Base-by-base conservation (phyloP, 2,113 vertebrate species). In the Lipotes vexillifer region DNA sequence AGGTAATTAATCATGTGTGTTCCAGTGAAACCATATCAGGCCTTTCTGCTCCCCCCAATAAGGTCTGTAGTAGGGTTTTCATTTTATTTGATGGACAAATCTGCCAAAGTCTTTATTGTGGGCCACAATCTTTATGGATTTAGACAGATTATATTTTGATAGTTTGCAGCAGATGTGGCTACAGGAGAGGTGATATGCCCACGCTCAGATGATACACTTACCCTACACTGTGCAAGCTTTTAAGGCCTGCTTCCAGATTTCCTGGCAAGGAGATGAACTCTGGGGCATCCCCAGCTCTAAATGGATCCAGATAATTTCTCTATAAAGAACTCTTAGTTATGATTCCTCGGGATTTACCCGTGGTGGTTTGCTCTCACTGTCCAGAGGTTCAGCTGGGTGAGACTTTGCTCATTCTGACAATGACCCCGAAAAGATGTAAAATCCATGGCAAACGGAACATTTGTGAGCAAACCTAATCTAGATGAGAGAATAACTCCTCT, bases 101-200 rank as follows among this genome's bases (percentile, higher is more conserved):
- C 89, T 68, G 36, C 18, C 86, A 78, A 41, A 36, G 41, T 63
- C 46, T 83, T 93, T 74, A 94, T 2, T 69, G 44, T 69, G 57
- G 27, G 15, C 63, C 61, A 69, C 6, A 18, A 25, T 46, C 89
- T 91, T 78, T 75, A 74, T 80, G 87, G 74, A 65, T 65, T 46
- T 82, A 92, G 92, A 92, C 77, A 78, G 87, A 96, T 82, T 44
- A 66, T 61, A 88, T 75, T 94, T 81, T 59, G 88, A 93, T 63
- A 61, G 18, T 81, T 92, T 74, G 57, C 49, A 82, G 77, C 49
- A 85, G 61, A 23, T 0, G 0, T 65, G 61, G n/a, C 66, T 82
- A 11, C 52, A 63, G 17, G 93, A 78, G 49, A 94, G 23, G 31
- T 57, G 17, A 88, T 33, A 36, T 86, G 82, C 46, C 68, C n/a